These are phyloP conservation scores for Nasonia oneida DNA, from an alignment of 2,888 invertebrate genomes.

Conservation along the genomic window DNA sequence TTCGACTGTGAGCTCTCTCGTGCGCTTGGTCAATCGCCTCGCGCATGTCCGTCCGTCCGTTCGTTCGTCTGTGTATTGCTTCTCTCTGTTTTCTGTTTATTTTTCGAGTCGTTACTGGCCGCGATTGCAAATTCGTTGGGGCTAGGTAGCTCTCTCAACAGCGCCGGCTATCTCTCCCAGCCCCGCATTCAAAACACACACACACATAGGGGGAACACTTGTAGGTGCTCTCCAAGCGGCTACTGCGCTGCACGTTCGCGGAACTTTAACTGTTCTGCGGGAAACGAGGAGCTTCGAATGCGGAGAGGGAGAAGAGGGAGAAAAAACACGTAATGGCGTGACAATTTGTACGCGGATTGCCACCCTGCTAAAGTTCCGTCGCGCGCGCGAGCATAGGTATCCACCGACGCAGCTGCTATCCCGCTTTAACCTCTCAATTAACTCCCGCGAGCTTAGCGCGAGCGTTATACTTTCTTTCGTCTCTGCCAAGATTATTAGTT, in stretches of 20 bases:
- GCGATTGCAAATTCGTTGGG: constrained; percentile 46
- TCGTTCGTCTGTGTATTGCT: neutral
- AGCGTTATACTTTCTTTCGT: neutral
- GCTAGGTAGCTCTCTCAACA: constrained; percentile 18
- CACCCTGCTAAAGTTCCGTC: constrained; percentile 23
- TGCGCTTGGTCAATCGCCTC: neutral
- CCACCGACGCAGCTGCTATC: neutral
- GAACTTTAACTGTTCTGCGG: constrained; percentile 44
- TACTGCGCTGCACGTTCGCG: neutral
- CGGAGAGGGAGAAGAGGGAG: constrained; percentile 17
- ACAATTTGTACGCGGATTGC: constrained; percentile 56
- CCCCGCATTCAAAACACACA: neutral
- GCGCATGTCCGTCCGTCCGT: neutral
- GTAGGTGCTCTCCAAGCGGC: constrained; percentile 1
- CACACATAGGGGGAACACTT: neutral
- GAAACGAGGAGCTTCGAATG: constrained; percentile 27
- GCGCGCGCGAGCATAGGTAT: neutral
- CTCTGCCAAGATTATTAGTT: constrained; percentile 3
- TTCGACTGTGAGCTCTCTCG: neutral
- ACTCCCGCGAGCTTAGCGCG: neutral
- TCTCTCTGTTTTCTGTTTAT: constrained; percentile 48
- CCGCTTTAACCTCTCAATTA: constrained; percentile 46
- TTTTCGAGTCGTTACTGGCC: constrained; percentile 52
- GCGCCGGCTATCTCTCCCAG: neutral
- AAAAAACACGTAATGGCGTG: constrained; percentile 41